These are phyloP conservation scores for Leiothrix lutea DNA, from an alignment of 2,113 vertebrate genomes.

Conservation along the genomic window DNA sequence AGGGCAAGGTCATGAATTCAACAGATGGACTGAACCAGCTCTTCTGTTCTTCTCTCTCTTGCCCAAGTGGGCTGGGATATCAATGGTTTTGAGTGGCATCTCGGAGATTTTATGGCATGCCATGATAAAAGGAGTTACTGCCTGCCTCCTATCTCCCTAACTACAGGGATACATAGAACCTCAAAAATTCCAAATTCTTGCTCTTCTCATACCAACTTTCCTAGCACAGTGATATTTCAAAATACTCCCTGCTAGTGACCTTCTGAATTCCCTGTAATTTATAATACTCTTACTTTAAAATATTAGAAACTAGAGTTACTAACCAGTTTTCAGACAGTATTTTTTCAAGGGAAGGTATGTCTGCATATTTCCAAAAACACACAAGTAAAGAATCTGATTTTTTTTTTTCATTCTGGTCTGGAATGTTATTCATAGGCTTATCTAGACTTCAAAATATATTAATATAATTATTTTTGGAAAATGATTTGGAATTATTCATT, in stretches of 20 bases:
- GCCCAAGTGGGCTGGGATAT: neutral
- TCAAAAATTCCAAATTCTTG: neutral
- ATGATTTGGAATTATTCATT: neutral
- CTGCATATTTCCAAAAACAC: neutral
- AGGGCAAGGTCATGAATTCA: neutral
- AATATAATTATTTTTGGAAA: conserved; percentile 18
- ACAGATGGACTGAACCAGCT: neutral
- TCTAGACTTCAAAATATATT: neutral
- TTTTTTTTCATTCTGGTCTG: neutral
- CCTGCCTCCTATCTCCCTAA: neutral
- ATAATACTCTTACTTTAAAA: neutral
- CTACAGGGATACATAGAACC: neutral
- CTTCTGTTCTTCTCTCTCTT: neutral
- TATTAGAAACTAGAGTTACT: neutral
- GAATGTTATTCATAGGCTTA: neutral
- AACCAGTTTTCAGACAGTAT: neutral
- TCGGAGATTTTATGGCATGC: neutral
- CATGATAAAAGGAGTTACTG: neutral
- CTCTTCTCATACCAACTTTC: neutral
- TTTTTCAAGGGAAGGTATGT: conserved; percentile 1
- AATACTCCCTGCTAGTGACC: neutral
- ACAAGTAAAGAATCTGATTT: neutral
- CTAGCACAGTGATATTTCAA: neutral
- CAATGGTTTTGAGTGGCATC: neutral
- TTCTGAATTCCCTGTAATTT: neutral